Conservation (phyloP, 2,888 invertebrate genomes). For the Cosmia pyralina region DNA sequence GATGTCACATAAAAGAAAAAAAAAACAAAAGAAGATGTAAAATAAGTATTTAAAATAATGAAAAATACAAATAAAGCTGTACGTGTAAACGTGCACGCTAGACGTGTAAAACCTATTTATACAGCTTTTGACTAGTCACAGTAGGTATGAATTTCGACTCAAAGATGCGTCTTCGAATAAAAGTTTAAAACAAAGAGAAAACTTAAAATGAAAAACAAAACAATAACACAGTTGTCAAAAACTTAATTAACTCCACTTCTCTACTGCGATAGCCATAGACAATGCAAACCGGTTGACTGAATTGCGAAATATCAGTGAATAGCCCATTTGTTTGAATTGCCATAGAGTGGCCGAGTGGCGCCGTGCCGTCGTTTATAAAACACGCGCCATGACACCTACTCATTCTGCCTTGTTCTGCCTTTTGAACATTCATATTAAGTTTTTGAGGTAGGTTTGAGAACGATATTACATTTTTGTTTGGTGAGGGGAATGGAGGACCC, state of each 20-base stretch:
- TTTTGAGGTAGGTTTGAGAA: constrained; percentile 46
- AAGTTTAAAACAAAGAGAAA: neutral
- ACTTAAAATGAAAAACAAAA: constrained; percentile 9
- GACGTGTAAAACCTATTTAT: too few relatives aligned
- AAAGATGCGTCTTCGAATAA: neutral
- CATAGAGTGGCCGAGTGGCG: constrained; percentile 76
- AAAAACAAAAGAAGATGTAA: too few relatives aligned
- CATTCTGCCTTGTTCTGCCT: constrained; percentile 40
- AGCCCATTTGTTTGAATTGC: constrained; percentile 80
- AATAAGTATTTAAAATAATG: too few relatives aligned
- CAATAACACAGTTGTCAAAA: constrained; percentile 46
- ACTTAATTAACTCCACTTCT: constrained; percentile 46
- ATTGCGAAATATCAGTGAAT: constrained; percentile 65
- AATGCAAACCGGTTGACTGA: constrained; percentile 45
- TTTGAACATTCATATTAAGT: constrained; percentile 56
- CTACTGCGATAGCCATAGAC: constrained; percentile 44
- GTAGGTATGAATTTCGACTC: neutral
- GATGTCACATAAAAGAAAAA: too few relatives aligned
- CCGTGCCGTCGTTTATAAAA: constrained; percentile 83
- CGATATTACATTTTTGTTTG: constrained; percentile 56
- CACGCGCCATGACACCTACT: constrained; percentile 73
- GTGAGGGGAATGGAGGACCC: neutral
- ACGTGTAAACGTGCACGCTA: too few relatives aligned
- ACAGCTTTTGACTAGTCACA: too few relatives aligned
- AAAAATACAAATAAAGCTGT: too few relatives aligned